phyloP scores from a whole-genome alignment of 2,888 invertebrate genomes.

The Junonia oenone region DNA sequence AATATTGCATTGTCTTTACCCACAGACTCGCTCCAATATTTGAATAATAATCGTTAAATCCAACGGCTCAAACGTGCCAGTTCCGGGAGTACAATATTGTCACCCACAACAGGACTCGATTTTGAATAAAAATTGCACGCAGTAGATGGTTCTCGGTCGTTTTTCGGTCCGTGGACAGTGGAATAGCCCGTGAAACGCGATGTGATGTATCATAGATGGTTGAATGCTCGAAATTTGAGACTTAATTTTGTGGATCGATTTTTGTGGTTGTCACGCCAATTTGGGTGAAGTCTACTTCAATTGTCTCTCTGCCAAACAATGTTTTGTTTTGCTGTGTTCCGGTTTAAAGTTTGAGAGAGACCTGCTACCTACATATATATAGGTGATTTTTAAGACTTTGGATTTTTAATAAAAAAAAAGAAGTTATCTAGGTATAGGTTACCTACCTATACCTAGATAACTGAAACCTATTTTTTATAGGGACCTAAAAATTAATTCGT shows the following conservation, averaged over 20 bases:
- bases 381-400: no score
- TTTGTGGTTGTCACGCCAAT: no score
- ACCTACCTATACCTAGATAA: no score
- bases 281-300: no score
- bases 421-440: no score
- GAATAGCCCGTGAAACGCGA: constrained; percentile 10
- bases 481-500: no score
- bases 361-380: no score
- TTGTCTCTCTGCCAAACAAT: no score
- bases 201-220: neutral
- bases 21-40: neutral
- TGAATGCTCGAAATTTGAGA: neutral
- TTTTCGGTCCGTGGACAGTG: constrained; percentile 14
- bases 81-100: neutral
- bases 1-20: neutral
- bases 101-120: neutral
- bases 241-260: neutral
- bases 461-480: no score
- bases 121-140: constrained; percentile 27
- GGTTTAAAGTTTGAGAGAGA: no score
- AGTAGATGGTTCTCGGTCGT: constrained; percentile 18
- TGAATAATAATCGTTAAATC: constrained; percentile 1
- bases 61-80: neutral
- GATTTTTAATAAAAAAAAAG: no score
- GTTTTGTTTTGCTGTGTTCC: no score